Base-by-base conservation (phyloP, 2,888 invertebrate species). In the Molorchus minor region DNA sequence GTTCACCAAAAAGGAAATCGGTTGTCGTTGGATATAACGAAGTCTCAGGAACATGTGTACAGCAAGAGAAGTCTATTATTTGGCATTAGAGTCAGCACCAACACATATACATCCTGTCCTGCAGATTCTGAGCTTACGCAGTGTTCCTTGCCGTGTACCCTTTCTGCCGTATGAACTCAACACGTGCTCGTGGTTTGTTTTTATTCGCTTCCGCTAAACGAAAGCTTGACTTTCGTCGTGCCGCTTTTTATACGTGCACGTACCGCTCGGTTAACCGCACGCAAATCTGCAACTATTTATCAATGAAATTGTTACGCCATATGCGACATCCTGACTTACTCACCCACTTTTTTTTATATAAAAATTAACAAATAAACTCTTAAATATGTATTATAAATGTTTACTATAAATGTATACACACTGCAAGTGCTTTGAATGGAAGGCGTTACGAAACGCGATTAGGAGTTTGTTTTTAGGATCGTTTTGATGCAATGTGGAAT, bases 151-250 rank as follows among this genome's bases (percentile, higher is more conserved):
- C 47, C 40, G 20, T 16, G 20, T 16, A 29, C 41, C 19, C 41
- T 30, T 58, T 49, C 35, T 56, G 49, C 46, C 49, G 51, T 54
- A 58, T 58, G 58, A 60, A 55, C 56, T 52, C 73, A 73, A 72
- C 76, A 76, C 75, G 75, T 76, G 75, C 75, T 74, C 68, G 67
- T 69, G 71, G 69, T 75, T 74, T 73, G 71, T 74, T 73, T 74
- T 74, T 73, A 67, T 69, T 70, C 69, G 67, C 69, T 74, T 75
- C 75, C 75, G 74, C 61, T 58, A 57, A 53, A 54, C 61, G 60
- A 63, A 60, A 49, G 56, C 61, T 58, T 62, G 52, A 60, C 62
- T 62, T 66, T 65, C 41, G 41, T 38, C 30, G 36, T 30, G 29
- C 40, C 30, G 52, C 41, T 52, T 52, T 52, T 52, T 52, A 33